A percentile compares a stretch with the other conserved stretches of the same genome.
These are phyloP conservation scores for Protobothrops mucrosquamatus DNA, from an alignment of 2,113 vertebrate species.

Conservation along the genomic window DNA sequence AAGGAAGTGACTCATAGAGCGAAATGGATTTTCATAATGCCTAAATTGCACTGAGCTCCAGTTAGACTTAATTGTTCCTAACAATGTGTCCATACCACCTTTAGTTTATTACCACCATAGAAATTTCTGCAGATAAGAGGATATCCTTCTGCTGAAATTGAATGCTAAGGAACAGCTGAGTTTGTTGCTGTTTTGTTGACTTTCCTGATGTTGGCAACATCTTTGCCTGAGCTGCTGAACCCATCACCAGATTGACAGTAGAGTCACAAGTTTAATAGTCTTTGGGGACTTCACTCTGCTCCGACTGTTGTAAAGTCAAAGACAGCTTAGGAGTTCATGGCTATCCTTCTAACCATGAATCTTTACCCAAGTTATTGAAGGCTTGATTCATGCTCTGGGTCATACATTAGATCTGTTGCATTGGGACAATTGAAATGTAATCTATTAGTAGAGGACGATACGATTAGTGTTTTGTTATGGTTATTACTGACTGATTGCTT, in stretches of 20 bases:
- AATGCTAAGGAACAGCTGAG: background rate
- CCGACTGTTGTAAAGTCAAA: background rate
- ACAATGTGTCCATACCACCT: background rate
- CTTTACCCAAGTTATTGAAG: background rate
- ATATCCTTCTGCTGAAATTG: background rate
- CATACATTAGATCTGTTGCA: background rate
- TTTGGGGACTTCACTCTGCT: background rate
- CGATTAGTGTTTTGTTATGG: background rate
- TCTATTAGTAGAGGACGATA: background rate
- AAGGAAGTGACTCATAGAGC: background rate
- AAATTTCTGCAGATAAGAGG: background rate
- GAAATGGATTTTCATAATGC: background rate
- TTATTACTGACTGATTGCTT: background rate
- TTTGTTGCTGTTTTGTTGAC: background rate
- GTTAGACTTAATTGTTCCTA: background rate
- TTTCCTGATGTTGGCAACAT: background rate
- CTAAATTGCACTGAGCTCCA: background rate
- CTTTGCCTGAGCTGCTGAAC: background rate
- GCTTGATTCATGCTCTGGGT: background rate
- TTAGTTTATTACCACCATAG: background rate
- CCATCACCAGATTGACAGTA: background rate
- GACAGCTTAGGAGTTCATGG: background rate
- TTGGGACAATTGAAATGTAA: background rate
- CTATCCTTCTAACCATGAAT: background rate
- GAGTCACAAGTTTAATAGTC: background rate